A percentile compares a stretch with the other conserved stretches of the same genome.
Evolutionary conservation across 2,888 invertebrate genomes (phyloP).

Genomic region (Volucella inflata): DNA sequence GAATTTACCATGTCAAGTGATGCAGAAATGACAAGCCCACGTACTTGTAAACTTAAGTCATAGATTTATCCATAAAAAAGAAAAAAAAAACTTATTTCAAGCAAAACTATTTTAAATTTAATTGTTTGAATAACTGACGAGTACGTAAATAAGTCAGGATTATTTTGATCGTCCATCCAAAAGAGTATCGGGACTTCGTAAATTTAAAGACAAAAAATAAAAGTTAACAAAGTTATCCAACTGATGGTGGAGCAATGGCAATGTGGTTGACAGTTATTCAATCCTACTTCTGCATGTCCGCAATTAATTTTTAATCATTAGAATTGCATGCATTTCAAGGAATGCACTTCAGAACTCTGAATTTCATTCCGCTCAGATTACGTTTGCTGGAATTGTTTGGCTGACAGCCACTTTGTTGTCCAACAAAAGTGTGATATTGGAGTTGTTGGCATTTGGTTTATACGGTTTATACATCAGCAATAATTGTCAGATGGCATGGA

Average conservation of each 20-base stretch:
- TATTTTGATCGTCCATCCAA: conserved; percentile 24
- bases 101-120: conserved; percentile 6
- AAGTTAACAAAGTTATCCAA: conserved; percentile 35
- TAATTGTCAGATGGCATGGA: too few relatives aligned
- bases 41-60: too few relatives aligned
- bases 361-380: conserved; percentile 39
- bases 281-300: conserved; percentile 25
- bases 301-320: conserved; percentile 53
- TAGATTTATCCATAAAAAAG: too few relatives aligned
- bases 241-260: conserved; percentile 19
- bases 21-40: too few relatives aligned
- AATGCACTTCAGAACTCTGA: conserved; percentile 60
- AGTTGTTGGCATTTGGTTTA: too few relatives aligned
- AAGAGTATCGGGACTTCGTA: conserved; percentile 41
- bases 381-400: conserved; percentile 28
- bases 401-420: conserved; percentile 18
- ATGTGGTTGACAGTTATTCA: conserved; percentile 52
- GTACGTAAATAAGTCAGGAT: conserved; percentile 55
- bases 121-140: neutral
- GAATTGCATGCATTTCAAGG: conserved; percentile 51
- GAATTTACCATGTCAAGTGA: too few relatives aligned
- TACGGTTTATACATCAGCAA: too few relatives aligned
- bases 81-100: conserved; percentile 15
- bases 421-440: conserved; percentile 20
- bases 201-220: conserved; percentile 6